Evolutionary conservation across 1,140 invertebrate genomes (phyloP), one percentile per base, ranked within the genome.

Genomic region (Aphelinus atriplicis): DNA sequence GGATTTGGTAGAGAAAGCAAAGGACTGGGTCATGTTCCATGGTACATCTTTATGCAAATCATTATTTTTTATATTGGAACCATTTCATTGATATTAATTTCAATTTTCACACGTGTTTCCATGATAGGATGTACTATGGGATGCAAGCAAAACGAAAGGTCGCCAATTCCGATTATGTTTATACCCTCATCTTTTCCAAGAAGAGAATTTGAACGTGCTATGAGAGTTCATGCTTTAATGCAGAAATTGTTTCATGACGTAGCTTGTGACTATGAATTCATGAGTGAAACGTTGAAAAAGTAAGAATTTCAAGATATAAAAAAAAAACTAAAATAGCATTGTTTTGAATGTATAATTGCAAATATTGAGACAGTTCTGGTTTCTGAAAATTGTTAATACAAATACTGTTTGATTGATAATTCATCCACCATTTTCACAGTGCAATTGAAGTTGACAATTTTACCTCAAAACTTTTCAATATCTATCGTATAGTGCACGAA

Each of bases 371-470:
- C 26, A 26, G 26, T 26, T 26, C 26, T 26, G 26, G 26, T 26
- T 26, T 26, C 26, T 26, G 26, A 26, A 26, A 26, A 26, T 26
- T 26, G 26, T 26, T 26, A 26, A 26, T 26, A 26, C 26, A 26
- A 26, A 26, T 26, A 26, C 26, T 26, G 0, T 26, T 26, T 26
- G 26, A 26, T 26, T 26, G 26, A 26, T 26, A 26, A 26, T 26
- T 26, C 26, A 26, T 26, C 26, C 26, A 26, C 26, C 26, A 26
- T 71, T 75, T 78, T 74, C 90, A 87, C 80, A 96, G 95, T 82
- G 95, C 95, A 0, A 91, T 97, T n/a, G 88, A 94, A 89, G 94
- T 93, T 5, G 97, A 98, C 89, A 91, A 94, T 56, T 98, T 98
- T 84, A 97, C 95, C 3, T 89, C 88, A 45, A 91, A 91, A 76